These are phyloP conservation scores for Hephaestus fuliginosus DNA, from an alignment of 2,797 vertebrate genomes.

Conservation along the genomic window DNA sequence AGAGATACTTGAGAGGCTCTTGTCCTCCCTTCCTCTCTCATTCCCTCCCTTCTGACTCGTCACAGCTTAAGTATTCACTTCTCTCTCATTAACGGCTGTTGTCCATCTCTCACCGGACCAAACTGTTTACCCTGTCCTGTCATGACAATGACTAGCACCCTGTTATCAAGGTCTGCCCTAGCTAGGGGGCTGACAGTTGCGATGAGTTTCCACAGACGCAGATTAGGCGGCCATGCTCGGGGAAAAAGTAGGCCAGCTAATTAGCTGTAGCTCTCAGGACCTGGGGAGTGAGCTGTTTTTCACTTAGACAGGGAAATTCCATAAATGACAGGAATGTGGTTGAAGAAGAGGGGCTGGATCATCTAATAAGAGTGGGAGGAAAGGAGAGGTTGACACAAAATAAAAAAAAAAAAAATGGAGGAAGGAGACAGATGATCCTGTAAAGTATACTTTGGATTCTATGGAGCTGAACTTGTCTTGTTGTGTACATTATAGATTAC, in stretches of 20 bases:
- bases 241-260: constrained; percentile 78
- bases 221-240: constrained; percentile 65
- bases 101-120: constrained; percentile 67
- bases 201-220: constrained; percentile 73
- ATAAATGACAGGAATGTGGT: constrained; percentile 69
- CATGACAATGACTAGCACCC: constrained; percentile 67
- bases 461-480: constrained; percentile 33
- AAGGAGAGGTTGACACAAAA: constrained; percentile 56
- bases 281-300: constrained; percentile 70
- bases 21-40: constrained; percentile 68
- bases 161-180: constrained; percentile 73
- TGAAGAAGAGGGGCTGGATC: constrained; percentile 54
- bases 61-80: constrained; percentile 75
- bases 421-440: constrained; percentile 30
- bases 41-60: constrained; percentile 61
- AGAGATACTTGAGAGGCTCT: constrained; percentile 70
- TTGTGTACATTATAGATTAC: constrained; percentile 4
- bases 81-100: constrained; percentile 79
- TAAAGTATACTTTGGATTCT: constrained; percentile 46
- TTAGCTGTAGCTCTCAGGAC: constrained; percentile 74
- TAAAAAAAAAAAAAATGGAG: constrained; percentile 30
- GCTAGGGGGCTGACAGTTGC: constrained; percentile 66
- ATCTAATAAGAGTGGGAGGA: constrained; percentile 64
- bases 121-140: constrained; percentile 78
- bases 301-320: constrained; percentile 77